These are phyloP conservation scores for Chauna torquata DNA, from an alignment of 2,113 vertebrate genomes.

Conservation along the genomic window DNA sequence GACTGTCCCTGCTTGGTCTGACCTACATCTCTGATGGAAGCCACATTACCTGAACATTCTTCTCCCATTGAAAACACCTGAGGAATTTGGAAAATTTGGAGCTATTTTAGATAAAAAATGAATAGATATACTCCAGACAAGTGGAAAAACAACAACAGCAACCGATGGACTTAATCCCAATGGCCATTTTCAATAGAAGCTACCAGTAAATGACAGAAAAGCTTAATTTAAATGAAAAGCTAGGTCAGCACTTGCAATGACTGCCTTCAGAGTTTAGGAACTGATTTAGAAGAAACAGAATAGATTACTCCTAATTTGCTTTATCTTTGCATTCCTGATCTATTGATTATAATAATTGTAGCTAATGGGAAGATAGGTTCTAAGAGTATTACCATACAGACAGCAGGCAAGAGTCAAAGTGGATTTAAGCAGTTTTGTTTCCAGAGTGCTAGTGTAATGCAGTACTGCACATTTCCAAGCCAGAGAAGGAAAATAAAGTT, in stretches of 20 bases:
- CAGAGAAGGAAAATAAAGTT: neutral
- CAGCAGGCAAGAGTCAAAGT: neutral
- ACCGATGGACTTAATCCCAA: neutral
- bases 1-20: neutral
- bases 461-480: neutral
- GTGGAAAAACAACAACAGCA: neutral
- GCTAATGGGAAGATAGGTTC: neutral
- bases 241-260: neutral
- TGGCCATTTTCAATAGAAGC: neutral
- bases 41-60: accelerated
- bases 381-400: neutral
- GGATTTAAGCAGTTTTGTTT: neutral
- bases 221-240: neutral
- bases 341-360: conserved; percentile 33
- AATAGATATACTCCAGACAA: neutral
- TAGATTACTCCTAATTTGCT: conserved; percentile 33
- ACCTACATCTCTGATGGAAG: neutral
- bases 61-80: neutral
- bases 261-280: neutral
- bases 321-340: conserved; percentile 37
- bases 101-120: neutral
- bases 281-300: neutral
- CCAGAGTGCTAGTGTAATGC: neutral
- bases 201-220: neutral
- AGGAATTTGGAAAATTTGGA: neutral